phyloP scores from a whole-genome alignment of 2,113 vertebrate species.

The Triplophysa siluroides region DNA sequence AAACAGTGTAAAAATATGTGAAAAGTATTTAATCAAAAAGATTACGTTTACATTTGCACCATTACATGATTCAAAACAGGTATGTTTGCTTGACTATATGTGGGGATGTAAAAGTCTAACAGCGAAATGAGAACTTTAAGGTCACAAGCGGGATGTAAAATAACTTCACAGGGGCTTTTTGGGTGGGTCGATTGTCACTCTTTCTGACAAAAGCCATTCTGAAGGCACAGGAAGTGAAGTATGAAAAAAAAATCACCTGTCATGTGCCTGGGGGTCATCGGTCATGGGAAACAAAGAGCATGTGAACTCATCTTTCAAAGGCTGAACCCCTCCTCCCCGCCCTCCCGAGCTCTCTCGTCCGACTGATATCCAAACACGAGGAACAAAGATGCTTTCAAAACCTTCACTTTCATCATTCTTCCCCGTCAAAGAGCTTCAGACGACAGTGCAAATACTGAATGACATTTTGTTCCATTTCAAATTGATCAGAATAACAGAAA shows the following conservation, averaged over 20 bases:
- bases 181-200: constrained; percentile 32
- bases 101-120: too few relatives aligned
- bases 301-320: constrained; percentile 59
- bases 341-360: constrained; percentile 12
- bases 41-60: too few relatives aligned
- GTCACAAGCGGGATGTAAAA: background rate
- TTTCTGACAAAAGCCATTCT: constrained; percentile 45
- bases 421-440: constrained; percentile 43
- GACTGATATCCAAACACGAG: constrained; percentile 61
- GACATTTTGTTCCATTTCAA: background rate
- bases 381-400: constrained; percentile 69
- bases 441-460: background rate
- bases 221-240: constrained; percentile 59
- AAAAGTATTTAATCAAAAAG: too few relatives aligned
- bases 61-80: too few relatives aligned
- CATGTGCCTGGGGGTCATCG: constrained; percentile 64
- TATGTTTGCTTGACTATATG: too few relatives aligned
- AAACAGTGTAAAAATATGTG: too few relatives aligned
- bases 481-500: constrained; percentile 1
- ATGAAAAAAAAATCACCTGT: constrained; percentile 50
- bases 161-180: background rate
- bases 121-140: background rate
- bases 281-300: constrained; percentile 68
- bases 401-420: constrained; percentile 56
- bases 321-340: constrained; percentile 40